These are phyloP conservation scores for Drosophila maculinotata DNA, from an alignment of 2,888 invertebrate genomes.

Conservation along the genomic window DNA sequence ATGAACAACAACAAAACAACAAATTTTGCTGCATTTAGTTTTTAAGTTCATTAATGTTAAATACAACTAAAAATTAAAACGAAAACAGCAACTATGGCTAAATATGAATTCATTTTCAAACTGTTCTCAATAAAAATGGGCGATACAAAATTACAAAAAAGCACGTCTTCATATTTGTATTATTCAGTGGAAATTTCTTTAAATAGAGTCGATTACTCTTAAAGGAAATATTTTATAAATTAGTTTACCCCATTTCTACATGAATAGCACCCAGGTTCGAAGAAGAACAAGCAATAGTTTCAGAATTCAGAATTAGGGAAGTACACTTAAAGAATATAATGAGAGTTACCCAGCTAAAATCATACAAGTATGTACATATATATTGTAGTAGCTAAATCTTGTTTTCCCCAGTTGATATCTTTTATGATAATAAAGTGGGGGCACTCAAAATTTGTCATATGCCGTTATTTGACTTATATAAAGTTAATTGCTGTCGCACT, in stretches of 20 bases:
- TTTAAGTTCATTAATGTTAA: constrained; percentile 55
- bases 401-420: constrained; percentile 4
- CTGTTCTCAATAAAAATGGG: constrained; percentile 70
- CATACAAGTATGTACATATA: too few relatives aligned
- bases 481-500: constrained; percentile 40
- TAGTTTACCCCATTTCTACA: too few relatives aligned
- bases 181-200: neutral
- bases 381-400: neutral
- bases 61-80: constrained; percentile 3
- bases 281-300: neutral
- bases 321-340: too few relatives aligned
- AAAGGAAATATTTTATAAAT: too few relatives aligned
- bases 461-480: constrained; percentile 40
- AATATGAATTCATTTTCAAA: constrained; percentile 51
- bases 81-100: constrained; percentile 32
- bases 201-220: too few relatives aligned
- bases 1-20: constrained; percentile 12
- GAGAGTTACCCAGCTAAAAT: neutral
- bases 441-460: constrained; percentile 32
- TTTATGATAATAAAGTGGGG: neutral
- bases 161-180: neutral
- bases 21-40: constrained; percentile 50
- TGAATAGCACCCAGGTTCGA: too few relatives aligned
- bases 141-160: constrained; percentile 10
- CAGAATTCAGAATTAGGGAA: neutral